A percentile compares a stretch with the other conserved stretches of the same genome.
Conservation (phyloP, 2,888 invertebrate genomes). For the Julus scanicus region DNA sequence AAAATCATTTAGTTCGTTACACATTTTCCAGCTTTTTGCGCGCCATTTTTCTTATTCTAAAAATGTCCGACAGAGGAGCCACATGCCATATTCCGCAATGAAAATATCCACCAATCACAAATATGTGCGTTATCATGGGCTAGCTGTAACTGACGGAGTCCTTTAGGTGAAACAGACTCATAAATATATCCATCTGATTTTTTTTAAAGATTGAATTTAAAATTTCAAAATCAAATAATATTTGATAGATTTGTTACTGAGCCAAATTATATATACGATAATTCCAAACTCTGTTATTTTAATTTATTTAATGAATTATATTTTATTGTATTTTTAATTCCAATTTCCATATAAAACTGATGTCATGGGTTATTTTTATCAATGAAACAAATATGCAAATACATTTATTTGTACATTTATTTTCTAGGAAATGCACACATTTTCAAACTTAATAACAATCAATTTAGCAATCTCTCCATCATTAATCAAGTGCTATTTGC, state of each 20-base stretch:
- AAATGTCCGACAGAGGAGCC: neutral
- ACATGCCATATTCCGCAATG: neutral
- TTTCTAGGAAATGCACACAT: conserved; percentile 26
- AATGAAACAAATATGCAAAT: neutral
- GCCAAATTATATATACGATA: no score
- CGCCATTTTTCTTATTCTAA: conserved; percentile 43
- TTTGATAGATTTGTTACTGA: no score
- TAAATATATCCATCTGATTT: neutral
- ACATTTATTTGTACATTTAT: conserved; percentile 21
- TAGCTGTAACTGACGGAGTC: neutral
- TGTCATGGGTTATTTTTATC: neutral
- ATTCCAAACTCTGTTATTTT: no score
- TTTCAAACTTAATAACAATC: neutral
- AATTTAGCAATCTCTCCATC: neutral
- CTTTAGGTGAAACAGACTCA: neutral
- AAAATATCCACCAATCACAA: neutral
- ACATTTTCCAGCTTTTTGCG: conserved; percentile 17
- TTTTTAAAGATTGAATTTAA: no score
- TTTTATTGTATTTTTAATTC: no score
- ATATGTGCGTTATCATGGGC: neutral
- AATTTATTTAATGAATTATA: no score
- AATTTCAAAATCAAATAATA: no score
- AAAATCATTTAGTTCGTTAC: neutral
- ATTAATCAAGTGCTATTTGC: neutral
- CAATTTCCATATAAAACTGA: no score